Base-by-base conservation (phyloP, 2,888 invertebrate genomes). In the Eupithecia vulgata region DNA sequence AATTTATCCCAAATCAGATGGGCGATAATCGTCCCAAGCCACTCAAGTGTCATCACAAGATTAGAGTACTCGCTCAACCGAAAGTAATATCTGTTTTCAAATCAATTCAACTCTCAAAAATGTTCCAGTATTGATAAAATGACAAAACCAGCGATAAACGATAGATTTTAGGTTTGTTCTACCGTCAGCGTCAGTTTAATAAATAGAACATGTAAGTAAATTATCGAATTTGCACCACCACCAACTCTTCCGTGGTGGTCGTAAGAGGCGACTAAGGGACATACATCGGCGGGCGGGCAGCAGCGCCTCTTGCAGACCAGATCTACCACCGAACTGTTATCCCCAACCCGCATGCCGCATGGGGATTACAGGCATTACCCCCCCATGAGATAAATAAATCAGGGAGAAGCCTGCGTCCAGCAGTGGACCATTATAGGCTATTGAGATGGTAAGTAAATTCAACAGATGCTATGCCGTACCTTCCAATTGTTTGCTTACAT, bases 101-200 rank as follows among this genome's bases (percentile, higher is more conserved):
- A 81, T 81, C 78, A 77, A 81, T 79, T 78, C 75, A 74, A 77
- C 77, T 80, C 81, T 80, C 72, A 81, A 82, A 84, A 80, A 81
- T 72, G 82, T 71, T 81, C 81, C 83, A 81, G 76, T 87, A 88
- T 89, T 86, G 88, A 87, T 85, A 88, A 92, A 90, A 91, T 87
- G 91, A 91, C 93, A 91, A 88, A 90, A 89, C 89, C 92, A 91
- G 57, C 15, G 57, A 52, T 15, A 68, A 25, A 57, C 34, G 59
- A 52, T 34, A n/a, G 71, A 61, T 67, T 42, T 71, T 57, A 12
- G 4, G 21, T 30, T 40, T 40, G 48, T 2, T 64, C 42, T 59
- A 71, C 48, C 61, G 71, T 74, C 40, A 34, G 15, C 61, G 71
- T 74, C 40, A 34, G 15, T 68, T 30, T 35, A 1, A 61, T 61